Conservation (phyloP, 2,888 invertebrate genomes). For the Biston stratarius region DNA sequence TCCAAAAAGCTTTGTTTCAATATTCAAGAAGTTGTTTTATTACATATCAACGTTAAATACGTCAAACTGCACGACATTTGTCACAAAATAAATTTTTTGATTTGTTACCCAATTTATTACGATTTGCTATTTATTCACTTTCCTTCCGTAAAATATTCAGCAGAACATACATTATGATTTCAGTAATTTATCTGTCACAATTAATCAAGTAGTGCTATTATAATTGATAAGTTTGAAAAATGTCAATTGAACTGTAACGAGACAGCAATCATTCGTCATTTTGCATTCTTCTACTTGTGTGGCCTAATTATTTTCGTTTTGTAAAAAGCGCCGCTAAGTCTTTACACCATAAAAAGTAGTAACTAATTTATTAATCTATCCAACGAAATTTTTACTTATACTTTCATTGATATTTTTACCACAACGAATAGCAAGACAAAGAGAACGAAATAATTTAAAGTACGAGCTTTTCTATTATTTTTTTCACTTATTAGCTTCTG, state of each 20-base stretch:
- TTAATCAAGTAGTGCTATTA: slow-evolving; percentile 23
- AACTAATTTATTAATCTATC: not conserved
- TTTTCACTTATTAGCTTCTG: no score
- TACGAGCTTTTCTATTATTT: no score
- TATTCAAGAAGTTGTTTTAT: not conserved
- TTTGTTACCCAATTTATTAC: slow-evolving; percentile 2
- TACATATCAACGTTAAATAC: not conserved
- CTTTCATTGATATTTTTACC: no score
- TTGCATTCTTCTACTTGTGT: slow-evolving; percentile 22
- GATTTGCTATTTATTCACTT: not conserved
- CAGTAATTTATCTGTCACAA: slow-evolving; percentile 21
- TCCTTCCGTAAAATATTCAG: not conserved
- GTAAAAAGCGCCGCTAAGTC: not conserved
- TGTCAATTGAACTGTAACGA: slow-evolving; percentile 8
- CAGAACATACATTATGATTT: slow-evolving; percentile 14
- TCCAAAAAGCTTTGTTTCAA: not conserved
- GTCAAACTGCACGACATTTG: not conserved
- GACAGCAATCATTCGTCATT: not conserved
- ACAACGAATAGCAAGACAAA: no score
- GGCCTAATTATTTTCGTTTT: slow-evolving; percentile 17
- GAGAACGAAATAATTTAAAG: no score
- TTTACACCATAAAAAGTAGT: not conserved
- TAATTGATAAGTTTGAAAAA: slow-evolving; percentile 27
- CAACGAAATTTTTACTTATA: not conserved
- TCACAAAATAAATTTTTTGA: not conserved